phyloP scores from a whole-genome alignment of 2,797 vertebrate genomes.

The Tarsius wallacei region DNA sequence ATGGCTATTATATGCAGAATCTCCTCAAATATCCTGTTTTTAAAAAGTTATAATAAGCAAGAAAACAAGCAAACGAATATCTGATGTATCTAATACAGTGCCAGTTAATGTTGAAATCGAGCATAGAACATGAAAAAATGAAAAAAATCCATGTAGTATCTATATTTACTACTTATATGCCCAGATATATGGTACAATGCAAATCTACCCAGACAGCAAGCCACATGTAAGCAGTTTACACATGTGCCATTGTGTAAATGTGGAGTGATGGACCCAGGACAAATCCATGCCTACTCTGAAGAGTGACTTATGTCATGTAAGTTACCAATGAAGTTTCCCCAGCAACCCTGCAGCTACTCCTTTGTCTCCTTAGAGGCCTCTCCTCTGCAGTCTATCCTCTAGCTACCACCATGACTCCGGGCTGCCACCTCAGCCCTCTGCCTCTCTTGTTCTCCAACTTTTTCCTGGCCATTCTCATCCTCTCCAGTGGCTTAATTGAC shows the following conservation, averaged over 20 bases:
- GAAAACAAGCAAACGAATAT: constrained; percentile 22
- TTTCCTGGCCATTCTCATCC: neutral
- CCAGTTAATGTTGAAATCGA: neutral
- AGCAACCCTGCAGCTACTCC: neutral
- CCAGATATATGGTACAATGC: neutral
- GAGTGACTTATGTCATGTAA: neutral
- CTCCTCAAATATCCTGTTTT: neutral
- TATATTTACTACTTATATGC: neutral
- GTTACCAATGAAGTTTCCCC: neutral
- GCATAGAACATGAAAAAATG: neutral
- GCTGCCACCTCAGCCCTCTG: neutral
- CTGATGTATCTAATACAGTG: neutral
- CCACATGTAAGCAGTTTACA: neutral
- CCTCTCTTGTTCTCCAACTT: neutral
- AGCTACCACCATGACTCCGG: neutral
- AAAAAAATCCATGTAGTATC: neutral
- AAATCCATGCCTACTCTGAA: neutral
- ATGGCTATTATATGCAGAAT: neutral
- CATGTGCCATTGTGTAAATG: neutral
- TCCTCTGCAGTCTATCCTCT: neutral
- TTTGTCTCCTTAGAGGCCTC: neutral
- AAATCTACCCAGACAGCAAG: neutral
- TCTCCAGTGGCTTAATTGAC: neutral
- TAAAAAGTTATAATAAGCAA: constrained; percentile 12
- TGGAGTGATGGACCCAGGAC: neutral